A percentile compares a stretch with the other conserved stretches of the same genome.
Conservation (phyloP, 1,140 invertebrate genomes). For the Sminthurides bifidus region DNA sequence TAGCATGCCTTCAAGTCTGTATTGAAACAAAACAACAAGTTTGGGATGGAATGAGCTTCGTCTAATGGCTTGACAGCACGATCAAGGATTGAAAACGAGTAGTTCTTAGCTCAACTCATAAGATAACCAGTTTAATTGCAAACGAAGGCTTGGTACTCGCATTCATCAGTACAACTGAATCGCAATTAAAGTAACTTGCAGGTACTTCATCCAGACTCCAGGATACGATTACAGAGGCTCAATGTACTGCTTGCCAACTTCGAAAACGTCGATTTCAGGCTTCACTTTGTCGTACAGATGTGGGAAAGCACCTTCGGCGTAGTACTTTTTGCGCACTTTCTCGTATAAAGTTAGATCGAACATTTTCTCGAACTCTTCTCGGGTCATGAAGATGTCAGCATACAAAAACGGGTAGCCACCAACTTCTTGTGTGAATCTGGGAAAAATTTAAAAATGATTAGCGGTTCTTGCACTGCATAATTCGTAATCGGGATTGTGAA, state of each 20-base stretch:
- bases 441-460: background rate
- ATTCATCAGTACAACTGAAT: too few relatives aligned
- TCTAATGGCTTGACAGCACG: too few relatives aligned
- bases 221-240: conserved; percentile 32
- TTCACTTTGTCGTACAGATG: conserved; percentile 48
- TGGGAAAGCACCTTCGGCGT: conserved; percentile 43
- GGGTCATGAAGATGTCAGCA: conserved; percentile 52
- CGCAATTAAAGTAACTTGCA: too few relatives aligned
- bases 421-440: conserved; percentile 42
- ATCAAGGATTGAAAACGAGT: too few relatives aligned
- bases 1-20: too few relatives aligned
- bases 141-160: too few relatives aligned
- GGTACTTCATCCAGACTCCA: too few relatives aligned
- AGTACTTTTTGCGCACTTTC: conserved; percentile 41
- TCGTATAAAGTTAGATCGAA: conserved; percentile 44
- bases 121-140: too few relatives aligned
- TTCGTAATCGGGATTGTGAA: background rate
- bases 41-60: too few relatives aligned
- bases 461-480: background rate
- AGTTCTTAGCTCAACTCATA: too few relatives aligned
- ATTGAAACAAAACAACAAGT: too few relatives aligned
- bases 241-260: conserved; percentile 43
- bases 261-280: conserved; percentile 55
- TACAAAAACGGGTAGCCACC: conserved; percentile 49
- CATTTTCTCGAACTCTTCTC: conserved; percentile 47